Evolutionary conservation across 2,113 vertebrate genomes (phyloP).

Genomic region (Atherinomorus stipes): DNA sequence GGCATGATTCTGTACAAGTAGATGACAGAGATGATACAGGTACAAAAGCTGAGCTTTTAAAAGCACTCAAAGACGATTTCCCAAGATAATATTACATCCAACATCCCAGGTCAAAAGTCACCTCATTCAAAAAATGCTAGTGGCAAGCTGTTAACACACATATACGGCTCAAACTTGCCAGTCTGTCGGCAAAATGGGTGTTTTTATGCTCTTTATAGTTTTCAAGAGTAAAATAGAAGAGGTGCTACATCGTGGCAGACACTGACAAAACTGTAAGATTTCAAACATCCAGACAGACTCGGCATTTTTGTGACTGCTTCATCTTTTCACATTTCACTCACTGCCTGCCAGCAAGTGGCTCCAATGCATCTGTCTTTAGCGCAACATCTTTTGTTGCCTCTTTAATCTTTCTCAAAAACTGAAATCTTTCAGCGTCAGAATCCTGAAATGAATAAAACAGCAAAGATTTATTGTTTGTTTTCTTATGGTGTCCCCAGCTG

Average conservation of each 20-base stretch:
- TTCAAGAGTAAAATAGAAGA: conserved; percentile 25
- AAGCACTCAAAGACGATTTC: background rate
- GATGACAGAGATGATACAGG: conserved; percentile 14
- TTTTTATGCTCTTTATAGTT: conserved; percentile 30
- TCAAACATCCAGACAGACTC: conserved; percentile 22
- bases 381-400: conserved; percentile 1
- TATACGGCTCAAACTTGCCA: conserved; percentile 41
- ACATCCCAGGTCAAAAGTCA: conserved; percentile 24
- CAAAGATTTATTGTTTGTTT: background rate
- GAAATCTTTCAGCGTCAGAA: background rate
- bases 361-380: conserved; percentile 4
- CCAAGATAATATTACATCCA: conserved; percentile 33
- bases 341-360: conserved; percentile 2
- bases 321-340: background rate
- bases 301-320: conserved; percentile 5
- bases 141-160: conserved; percentile 45
- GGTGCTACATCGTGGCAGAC: conserved; percentile 7
- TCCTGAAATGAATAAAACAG: conserved; percentile 9
- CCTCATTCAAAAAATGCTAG: conserved; percentile 22
- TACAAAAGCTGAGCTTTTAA: background rate
- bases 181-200: background rate
- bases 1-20: background rate
- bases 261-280: conserved; percentile 11
- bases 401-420: conserved; percentile 19
- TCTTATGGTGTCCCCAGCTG: no score